phyloP scores from a whole-genome alignment of 2,888 invertebrate species.

The Cryptophagus acutangulus region DNA sequence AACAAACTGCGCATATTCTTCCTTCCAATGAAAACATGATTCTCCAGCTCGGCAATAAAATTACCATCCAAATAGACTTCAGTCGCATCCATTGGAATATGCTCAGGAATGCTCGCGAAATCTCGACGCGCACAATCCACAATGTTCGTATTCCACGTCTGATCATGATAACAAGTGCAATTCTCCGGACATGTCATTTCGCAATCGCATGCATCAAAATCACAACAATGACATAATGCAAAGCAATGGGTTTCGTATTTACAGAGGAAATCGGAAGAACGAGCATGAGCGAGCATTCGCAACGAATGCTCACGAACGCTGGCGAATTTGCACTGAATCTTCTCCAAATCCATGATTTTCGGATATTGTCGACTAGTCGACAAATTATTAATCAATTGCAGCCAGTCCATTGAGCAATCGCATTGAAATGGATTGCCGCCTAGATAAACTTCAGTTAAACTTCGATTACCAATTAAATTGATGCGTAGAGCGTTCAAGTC shows the following conservation, averaged over 20 bases:
- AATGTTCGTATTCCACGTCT: constrained; percentile 87
- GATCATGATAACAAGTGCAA: constrained; percentile 92
- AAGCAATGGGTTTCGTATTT: constrained; percentile 91
- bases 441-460: constrained; percentile 82
- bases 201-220: constrained; percentile 94
- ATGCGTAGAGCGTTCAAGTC: constrained; percentile 76
- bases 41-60: constrained; percentile 75
- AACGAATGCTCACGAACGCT: constrained; percentile 77
- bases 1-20: constrained; percentile 83
- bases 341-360: constrained; percentile 81
- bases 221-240: constrained; percentile 92
- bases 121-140: constrained; percentile 84
- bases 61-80: constrained; percentile 91
- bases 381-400: constrained; percentile 83
- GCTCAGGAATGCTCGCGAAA: constrained; percentile 71
- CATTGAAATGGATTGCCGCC: constrained; percentile 92
- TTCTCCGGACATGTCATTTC: constrained; percentile 94
- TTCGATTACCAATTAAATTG: constrained; percentile 66
- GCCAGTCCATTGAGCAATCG: constrained; percentile 94
- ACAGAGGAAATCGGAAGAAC: constrained; percentile 83
- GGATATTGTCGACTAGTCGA: constrained; percentile 79
- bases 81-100: constrained; percentile 91
- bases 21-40: constrained; percentile 84
- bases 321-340: constrained; percentile 82
- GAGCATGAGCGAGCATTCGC: constrained; percentile 70